Evolutionary conservation across 2,888 invertebrate species (phyloP).

Genomic region (Metellina segmentata): DNA sequence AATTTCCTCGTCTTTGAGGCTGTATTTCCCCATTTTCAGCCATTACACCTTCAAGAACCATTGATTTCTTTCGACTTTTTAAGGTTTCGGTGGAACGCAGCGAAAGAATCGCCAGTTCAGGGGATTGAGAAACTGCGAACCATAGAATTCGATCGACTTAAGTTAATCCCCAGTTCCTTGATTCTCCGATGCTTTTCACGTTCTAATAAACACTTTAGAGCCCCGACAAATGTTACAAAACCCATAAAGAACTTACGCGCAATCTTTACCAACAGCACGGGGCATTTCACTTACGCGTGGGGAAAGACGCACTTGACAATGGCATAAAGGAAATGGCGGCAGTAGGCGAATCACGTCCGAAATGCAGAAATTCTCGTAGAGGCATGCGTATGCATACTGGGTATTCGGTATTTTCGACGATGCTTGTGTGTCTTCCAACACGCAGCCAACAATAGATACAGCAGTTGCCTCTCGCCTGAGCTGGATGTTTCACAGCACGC

Average conservation of each 20-base stretch:
- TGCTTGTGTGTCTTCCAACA: too few species aligned
- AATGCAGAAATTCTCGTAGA: neutral
- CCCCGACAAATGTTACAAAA: neutral
- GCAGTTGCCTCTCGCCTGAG: neutral
- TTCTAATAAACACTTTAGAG: neutral
- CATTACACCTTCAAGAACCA: neutral
- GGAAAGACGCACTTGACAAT: neutral
- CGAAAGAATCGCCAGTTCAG: neutral
- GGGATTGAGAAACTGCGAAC: neutral
- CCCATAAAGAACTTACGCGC: conserved; percentile 1
- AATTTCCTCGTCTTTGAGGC: neutral
- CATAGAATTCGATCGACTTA: neutral
- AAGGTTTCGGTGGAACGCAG: neutral
- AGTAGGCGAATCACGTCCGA: neutral
- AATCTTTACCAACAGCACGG: neutral
- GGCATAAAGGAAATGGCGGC: neutral
- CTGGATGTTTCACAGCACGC: neutral
- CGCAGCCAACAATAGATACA: neutral
- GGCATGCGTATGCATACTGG: neutral
- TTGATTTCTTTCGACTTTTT: neutral
- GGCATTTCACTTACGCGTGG: neutral
- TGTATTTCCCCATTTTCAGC: neutral
- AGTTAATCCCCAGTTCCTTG: neutral
- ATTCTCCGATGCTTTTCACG: neutral
- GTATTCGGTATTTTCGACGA: neutral